These are phyloP conservation scores for Plebejus argus DNA, from an alignment of 2,888 invertebrate species.

Conservation along the genomic window DNA sequence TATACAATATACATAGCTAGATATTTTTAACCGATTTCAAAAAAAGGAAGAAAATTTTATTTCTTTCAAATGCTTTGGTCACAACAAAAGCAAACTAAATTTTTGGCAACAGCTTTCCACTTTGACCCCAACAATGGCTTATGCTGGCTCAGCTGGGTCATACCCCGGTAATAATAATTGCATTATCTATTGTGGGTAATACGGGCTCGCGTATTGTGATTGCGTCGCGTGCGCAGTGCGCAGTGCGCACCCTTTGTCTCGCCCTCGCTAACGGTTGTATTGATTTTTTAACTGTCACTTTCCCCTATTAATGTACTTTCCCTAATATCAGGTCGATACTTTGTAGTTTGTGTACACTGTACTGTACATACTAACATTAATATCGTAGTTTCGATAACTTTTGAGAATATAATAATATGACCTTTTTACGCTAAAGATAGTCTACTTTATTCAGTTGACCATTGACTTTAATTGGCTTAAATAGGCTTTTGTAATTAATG, in stretches of 20 bases:
- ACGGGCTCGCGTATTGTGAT: constrained; percentile 39
- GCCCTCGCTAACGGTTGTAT: constrained; percentile 78
- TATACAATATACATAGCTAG: no score
- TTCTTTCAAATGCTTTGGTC: not conserved
- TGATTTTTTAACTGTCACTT: constrained; percentile 78
- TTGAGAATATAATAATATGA: no score
- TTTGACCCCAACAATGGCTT: not conserved
- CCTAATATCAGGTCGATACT: constrained; percentile 44
- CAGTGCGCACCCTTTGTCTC: constrained; percentile 60
- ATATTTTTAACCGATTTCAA: no score
- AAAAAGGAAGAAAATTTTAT: no score
- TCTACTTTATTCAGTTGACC: no score
- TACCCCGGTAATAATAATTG: constrained; percentile 20
- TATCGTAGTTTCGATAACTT: not conserved
- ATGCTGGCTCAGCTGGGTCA: constrained; percentile 11
- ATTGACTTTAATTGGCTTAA: not conserved
- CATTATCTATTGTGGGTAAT: constrained; percentile 22
- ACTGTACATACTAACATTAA: not conserved
- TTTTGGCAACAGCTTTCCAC: not conserved
- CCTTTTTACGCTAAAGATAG: not conserved
- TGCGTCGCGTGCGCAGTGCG: constrained; percentile 55
- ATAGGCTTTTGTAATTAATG: not conserved
- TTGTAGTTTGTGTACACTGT: constrained; percentile 27
- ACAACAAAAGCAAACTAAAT: not conserved
- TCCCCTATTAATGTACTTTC: constrained; percentile 30